These are phyloP conservation scores for Alcis repandata DNA, from an alignment of 2,888 invertebrate genomes.

Conservation along the genomic window DNA sequence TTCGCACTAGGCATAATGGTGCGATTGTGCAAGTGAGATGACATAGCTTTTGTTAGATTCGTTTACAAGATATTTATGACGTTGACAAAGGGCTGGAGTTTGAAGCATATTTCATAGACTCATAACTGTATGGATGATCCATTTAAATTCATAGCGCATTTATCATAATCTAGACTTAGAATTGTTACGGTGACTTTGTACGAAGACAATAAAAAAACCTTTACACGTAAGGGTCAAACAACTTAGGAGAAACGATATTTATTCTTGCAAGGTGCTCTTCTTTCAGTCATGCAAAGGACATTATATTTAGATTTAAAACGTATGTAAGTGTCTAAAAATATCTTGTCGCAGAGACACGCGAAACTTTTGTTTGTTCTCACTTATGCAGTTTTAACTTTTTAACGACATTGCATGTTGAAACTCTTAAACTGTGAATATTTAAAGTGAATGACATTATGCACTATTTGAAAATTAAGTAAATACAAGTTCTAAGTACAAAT, in stretches of 20 bases:
- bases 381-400: not conserved
- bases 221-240: constrained; percentile 8
- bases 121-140: constrained; percentile 5
- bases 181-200: constrained; percentile 2
- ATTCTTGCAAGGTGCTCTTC: constrained; percentile 9
- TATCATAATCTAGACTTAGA: constrained; percentile 8
- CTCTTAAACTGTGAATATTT: not conserved
- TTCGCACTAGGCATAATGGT: no score
- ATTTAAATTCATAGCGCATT: constrained; percentile 22
- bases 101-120: constrained; percentile 1
- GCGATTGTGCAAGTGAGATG: no score
- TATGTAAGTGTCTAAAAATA: constrained; percentile 11
- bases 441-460: not conserved
- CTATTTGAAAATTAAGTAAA: no score
- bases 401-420: not conserved
- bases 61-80: not conserved
- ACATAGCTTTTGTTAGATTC: no score
- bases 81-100: not conserved
- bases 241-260: not conserved
- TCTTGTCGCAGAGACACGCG: constrained; percentile 2
- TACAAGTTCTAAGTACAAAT: no score
- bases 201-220: constrained; percentile 1
- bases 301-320: constrained; percentile 8
- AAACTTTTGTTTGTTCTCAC: not conserved
- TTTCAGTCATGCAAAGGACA: constrained; percentile 15